Evolutionary conservation across 2,888 invertebrate species (phyloP).

Genomic region (Tetragnatha montana): DNA sequence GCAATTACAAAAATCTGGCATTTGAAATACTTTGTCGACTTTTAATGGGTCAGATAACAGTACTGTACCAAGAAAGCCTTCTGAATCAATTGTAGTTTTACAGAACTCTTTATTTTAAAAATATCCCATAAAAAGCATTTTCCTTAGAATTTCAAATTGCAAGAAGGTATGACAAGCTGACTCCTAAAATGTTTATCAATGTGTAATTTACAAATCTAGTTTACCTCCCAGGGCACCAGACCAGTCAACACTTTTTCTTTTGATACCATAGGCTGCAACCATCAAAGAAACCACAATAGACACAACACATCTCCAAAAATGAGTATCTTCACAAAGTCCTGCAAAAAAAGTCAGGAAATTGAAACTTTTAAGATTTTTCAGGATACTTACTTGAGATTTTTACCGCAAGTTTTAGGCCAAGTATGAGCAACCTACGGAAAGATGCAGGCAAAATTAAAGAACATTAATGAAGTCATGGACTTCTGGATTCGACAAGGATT

Average conservation of each 20-base stretch:
- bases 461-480: no score
- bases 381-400: not conserved
- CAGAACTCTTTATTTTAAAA: no score
- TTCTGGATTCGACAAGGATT: no score
- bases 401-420: no score
- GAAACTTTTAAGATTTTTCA: not conserved
- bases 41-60: no score
- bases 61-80: no score
- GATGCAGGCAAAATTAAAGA: no score
- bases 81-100: no score
- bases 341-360: not conserved
- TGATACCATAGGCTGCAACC: conserved; percentile 54
- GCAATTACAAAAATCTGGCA: no score
- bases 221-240: conserved; percentile 62
- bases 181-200: not conserved
- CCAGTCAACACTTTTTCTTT: conserved; percentile 53
- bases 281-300: conserved; percentile 34
- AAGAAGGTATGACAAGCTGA: not conserved
- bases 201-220: not conserved
- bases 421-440: no score
- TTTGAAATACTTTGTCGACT: no score
- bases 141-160: not conserved
- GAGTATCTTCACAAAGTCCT: conserved; percentile 42
- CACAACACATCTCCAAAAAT: conserved; percentile 49
- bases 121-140: no score